A percentile compares a stretch with the other conserved stretches of the same genome.
Conservation (phyloP, 1,140 invertebrate species). For the Polyergus mexicanus region DNA sequence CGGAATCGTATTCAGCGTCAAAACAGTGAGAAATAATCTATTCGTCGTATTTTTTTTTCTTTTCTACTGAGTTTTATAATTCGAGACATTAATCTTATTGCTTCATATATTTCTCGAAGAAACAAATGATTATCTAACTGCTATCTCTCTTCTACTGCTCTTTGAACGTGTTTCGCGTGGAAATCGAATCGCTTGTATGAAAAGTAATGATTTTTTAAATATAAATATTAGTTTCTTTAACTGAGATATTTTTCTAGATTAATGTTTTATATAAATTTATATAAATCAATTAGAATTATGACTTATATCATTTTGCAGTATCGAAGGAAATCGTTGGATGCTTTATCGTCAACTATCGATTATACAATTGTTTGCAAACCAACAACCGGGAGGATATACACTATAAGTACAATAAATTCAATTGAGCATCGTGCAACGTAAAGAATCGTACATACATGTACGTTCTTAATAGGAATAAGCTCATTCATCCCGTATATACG, state of each 20-base stretch:
- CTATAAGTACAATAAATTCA: constrained; percentile 70
- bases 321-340: too few species aligned
- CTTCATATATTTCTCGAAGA: not conserved
- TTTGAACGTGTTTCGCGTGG: not conserved
- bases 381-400: constrained; percentile 49
- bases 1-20: too few species aligned
- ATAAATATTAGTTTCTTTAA: not conserved
- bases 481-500: constrained; percentile 74
- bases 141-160: not conserved
- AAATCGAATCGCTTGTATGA: not conserved
- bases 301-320: not conserved
- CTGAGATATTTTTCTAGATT: too few species aligned
- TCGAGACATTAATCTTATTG: not conserved
- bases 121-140: not conserved
- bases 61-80: too few species aligned
- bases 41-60: too few species aligned
- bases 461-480: constrained; percentile 77
- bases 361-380: constrained; percentile 53
- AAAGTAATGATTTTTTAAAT: not conserved
- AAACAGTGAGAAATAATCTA: too few species aligned
- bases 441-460: constrained; percentile 47
- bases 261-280: too few species aligned
- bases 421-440: constrained; percentile 65
- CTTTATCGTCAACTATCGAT: constrained; percentile 60
- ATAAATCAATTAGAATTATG: not conserved